These are phyloP conservation scores for Pogoniulus pusillus DNA, from an alignment of 2,797 vertebrate species.

Conservation along the genomic window DNA sequence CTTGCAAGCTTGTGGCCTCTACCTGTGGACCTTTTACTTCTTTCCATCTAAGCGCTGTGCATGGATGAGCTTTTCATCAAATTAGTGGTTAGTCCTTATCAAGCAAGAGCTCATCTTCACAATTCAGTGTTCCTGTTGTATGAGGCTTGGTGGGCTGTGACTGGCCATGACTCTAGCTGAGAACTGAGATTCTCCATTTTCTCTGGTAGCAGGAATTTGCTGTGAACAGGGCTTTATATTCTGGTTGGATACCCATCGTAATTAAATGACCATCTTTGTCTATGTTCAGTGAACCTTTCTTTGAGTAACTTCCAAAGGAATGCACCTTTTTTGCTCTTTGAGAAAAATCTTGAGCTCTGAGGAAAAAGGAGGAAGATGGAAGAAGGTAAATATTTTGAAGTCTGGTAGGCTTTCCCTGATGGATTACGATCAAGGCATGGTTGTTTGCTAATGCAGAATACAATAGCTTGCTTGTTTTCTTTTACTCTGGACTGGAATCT, in stretches of 20 bases:
- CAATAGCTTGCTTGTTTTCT: constrained; percentile 61
- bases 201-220: constrained; percentile 65
- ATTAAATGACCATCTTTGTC: constrained; percentile 70
- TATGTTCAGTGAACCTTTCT: constrained; percentile 61
- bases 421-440: constrained; percentile 37
- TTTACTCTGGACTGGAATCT: constrained; percentile 58
- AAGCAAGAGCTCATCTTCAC: constrained; percentile 14
- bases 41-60: background rate
- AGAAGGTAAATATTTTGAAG: constrained; percentile 55
- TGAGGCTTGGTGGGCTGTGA: background rate
- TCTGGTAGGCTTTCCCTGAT: constrained; percentile 30
- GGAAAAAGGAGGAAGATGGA: constrained; percentile 35
- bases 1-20: background rate
- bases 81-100: constrained; percentile 36
- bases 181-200: constrained; percentile 49
- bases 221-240: constrained; percentile 66
- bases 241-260: constrained; percentile 62
- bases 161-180: background rate
- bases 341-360: constrained; percentile 24
- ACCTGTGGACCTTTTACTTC: background rate
- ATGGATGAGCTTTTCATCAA: constrained; percentile 9
- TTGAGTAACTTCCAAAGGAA: constrained; percentile 51
- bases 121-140: background rate
- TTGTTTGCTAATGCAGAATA: constrained; percentile 34
- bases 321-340: constrained; percentile 60